Evolutionary conservation across 2,113 vertebrate genomes (phyloP).

Genomic region (Percopsis transmontana): DNA sequence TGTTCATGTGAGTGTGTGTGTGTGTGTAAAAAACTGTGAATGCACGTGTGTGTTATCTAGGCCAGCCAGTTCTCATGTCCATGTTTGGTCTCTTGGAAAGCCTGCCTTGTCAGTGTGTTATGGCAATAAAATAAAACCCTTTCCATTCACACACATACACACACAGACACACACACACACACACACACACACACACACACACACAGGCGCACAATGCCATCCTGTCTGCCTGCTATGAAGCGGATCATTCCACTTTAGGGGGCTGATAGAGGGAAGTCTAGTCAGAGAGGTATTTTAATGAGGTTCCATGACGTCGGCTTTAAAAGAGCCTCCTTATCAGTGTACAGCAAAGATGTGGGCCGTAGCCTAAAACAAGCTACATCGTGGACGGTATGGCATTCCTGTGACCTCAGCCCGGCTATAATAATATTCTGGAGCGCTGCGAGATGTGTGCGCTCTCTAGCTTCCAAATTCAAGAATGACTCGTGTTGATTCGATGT

Average conservation of each 20-base stretch:
- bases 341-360: constrained; percentile 12
- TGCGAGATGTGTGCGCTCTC: neutral
- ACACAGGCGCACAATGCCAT: constrained; percentile 21
- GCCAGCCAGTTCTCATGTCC: constrained; percentile 39
- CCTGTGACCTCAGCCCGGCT: neutral
- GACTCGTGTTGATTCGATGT: neutral
- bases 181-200: neutral
- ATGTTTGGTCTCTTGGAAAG: constrained; percentile 58
- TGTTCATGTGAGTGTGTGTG: constrained; percentile 17
- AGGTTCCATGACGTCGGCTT: constrained; percentile 61
- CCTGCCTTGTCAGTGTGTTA: constrained; percentile 18
- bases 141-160: constrained; percentile 7
- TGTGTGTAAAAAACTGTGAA: neutral
- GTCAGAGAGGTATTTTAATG: constrained; percentile 67
- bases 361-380: neutral
- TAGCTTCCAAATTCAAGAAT: too few relatives aligned
- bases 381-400: constrained; percentile 9
- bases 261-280: constrained; percentile 42
- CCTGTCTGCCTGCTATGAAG: constrained; percentile 19
- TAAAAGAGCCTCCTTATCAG: constrained; percentile 33
- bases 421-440: neutral
- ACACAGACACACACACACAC: constrained; percentile 10
- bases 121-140: constrained; percentile 33
- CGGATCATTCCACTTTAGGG: constrained; percentile 46
- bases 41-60: constrained; percentile 39